Evolutionary conservation across 2,113 vertebrate genomes (phyloP).

Genomic region (Heteronetta atricapilla): DNA sequence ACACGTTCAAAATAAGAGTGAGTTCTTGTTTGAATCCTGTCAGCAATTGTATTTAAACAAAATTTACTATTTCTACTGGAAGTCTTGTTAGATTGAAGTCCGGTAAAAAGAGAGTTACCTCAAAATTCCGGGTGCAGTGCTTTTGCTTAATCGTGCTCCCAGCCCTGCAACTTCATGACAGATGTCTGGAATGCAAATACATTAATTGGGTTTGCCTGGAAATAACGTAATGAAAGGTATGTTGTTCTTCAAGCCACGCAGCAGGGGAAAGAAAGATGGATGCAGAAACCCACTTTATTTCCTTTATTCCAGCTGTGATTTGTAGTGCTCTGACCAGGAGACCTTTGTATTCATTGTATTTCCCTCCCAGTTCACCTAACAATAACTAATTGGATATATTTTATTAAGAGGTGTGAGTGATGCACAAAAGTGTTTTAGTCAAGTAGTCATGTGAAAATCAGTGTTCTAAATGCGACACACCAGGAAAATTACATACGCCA

Average conservation of each 20-base stretch:
- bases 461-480: not conserved
- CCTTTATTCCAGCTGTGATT: not conserved
- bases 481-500: slow-evolving; percentile 18
- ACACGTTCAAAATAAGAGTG: not conserved
- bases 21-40: not conserved
- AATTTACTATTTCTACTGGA: not conserved
- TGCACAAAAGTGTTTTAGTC: not conserved
- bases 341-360: not conserved
- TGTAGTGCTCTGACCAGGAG: not conserved
- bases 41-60: not conserved
- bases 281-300: not conserved
- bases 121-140: not conserved
- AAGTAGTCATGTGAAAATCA: slow-evolving; percentile 25
- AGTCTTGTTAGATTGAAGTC: not conserved
- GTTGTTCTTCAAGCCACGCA: not conserved
- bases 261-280: not conserved
- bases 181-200: not conserved
- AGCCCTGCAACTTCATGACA: not conserved
- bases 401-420: slow-evolving; percentile 35
- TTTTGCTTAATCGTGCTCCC: not conserved
- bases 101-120: not conserved
- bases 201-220: not conserved
- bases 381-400: slow-evolving; percentile 17
- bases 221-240: not conserved
- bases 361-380: not conserved